Percentiles rank a stretch among this genome's conserved stretches.
Evolutionary conservation across 2,888 invertebrate genomes (phyloP).

Genomic region (Leucania comma): DNA sequence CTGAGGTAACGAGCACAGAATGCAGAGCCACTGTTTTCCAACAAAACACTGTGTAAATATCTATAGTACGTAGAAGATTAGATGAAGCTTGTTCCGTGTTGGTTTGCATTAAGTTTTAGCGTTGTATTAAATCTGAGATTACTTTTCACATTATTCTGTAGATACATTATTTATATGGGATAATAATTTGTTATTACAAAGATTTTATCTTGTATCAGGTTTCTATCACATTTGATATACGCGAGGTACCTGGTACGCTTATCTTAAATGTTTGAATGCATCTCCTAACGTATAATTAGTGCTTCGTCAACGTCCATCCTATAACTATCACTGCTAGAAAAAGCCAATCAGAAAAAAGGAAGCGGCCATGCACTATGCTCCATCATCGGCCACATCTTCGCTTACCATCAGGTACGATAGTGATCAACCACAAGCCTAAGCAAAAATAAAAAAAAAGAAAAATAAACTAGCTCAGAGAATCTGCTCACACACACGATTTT

Average conservation of each 20-base stretch:
- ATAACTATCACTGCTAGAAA: not conserved
- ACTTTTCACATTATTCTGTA: slow-evolving; percentile 45
- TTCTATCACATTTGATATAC: slow-evolving; percentile 6
- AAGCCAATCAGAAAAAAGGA: not conserved
- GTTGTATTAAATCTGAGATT: slow-evolving; percentile 43
- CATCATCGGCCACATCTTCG: too few relatives aligned
- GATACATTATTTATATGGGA: slow-evolving; percentile 43
- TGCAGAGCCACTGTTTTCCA: slow-evolving; percentile 67
- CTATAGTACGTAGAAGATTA: slow-evolving; percentile 45
- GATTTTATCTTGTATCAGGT: slow-evolving; percentile 45
- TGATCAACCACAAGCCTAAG: too few relatives aligned
- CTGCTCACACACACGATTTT: not conserved
- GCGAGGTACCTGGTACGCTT: not conserved
- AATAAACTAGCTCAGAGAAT: not conserved
- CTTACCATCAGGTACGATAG: too few relatives aligned
- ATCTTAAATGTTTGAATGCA: slow-evolving; percentile 16
- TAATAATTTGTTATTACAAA: slow-evolving; percentile 41
- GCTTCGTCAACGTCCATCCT: not conserved
- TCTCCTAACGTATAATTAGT: slow-evolving; percentile 18
- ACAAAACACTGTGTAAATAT: slow-evolving; percentile 65
- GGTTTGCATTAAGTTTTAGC: slow-evolving; percentile 57
- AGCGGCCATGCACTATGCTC: too few relatives aligned
- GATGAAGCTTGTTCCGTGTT: slow-evolving; percentile 47
- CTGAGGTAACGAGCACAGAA: slow-evolving; percentile 73
- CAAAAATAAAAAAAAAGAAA: too few relatives aligned